phyloP scores from a whole-genome alignment of 2,888 invertebrate genomes.

The Cylindroiulus punctatus region DNA sequence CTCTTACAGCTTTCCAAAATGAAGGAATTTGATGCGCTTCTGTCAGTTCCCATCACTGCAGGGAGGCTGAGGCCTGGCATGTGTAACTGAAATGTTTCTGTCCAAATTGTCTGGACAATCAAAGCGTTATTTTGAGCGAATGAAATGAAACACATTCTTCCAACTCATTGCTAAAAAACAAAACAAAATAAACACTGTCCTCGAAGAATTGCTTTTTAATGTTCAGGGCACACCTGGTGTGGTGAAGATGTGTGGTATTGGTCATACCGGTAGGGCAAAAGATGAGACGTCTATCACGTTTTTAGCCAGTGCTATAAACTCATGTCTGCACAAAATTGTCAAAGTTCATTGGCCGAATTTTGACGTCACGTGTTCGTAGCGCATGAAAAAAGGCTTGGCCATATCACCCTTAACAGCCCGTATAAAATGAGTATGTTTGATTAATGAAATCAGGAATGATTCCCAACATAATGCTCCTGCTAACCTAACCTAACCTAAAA shows the following conservation, averaged over 20 bases:
- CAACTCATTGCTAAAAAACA: background rate
- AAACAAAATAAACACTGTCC: too few relatives aligned
- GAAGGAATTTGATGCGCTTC: background rate
- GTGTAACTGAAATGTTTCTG: background rate
- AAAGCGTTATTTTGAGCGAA: background rate
- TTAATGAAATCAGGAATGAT: conserved; percentile 8
- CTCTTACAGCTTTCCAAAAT: conserved; percentile 10
- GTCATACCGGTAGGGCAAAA: background rate
- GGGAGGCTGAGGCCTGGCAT: background rate
- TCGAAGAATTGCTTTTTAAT: too few relatives aligned
- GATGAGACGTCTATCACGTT: too few relatives aligned
- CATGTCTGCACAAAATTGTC: too few relatives aligned
- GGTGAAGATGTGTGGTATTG: background rate
- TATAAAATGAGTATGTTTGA: background rate
- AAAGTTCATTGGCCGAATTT: too few relatives aligned
- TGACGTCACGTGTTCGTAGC: too few relatives aligned
- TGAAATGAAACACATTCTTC: background rate
- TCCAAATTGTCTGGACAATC: background rate
- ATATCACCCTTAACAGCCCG: background rate
- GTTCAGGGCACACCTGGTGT: background rate
- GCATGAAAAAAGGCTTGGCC: too few relatives aligned
- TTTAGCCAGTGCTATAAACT: too few relatives aligned
- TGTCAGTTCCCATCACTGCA: background rate
- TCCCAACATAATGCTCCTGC: background rate
- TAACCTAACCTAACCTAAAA: background rate